Conservation (phyloP, 2,888 invertebrate genomes). For the Morinoia aosen region DNA sequence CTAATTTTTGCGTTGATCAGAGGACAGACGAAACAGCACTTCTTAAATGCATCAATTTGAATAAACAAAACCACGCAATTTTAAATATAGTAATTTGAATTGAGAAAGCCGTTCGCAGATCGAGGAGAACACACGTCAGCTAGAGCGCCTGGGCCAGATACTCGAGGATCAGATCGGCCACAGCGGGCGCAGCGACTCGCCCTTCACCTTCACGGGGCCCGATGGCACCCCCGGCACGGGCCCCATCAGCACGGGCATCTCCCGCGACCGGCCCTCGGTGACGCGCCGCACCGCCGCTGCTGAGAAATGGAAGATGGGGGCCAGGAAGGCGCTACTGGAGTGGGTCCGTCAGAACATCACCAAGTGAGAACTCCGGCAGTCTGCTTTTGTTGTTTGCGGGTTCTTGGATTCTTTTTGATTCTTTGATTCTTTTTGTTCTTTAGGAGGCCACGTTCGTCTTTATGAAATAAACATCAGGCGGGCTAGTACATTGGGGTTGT, state of each 20-base stretch:
- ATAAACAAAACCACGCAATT: no score
- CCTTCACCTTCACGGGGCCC: constrained; percentile 57
- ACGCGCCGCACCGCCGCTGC: constrained; percentile 76
- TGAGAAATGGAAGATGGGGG: constrained; percentile 87
- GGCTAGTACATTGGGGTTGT: no score
- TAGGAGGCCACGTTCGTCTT: constrained; percentile 49
- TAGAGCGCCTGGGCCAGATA: constrained; percentile 85
- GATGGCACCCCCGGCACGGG: constrained; percentile 45
- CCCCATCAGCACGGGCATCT: constrained; percentile 58
- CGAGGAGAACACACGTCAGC: constrained; percentile 92
- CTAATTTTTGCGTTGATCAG: no score
- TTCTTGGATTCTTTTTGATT: constrained; percentile 39
- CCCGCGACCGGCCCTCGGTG: constrained; percentile 73
- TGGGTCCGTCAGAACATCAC: constrained; percentile 82
- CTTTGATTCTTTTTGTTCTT: constrained; percentile 67
- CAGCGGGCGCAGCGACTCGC: constrained; percentile 62
- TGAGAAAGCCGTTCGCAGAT: constrained; percentile 85
- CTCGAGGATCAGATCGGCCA: constrained; percentile 65
- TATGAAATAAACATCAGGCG: no score
- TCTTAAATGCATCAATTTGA: no score
- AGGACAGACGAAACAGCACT: no score
- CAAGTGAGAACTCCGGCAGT: constrained; percentile 59
- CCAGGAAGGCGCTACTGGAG: constrained; percentile 89
- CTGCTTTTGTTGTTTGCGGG: background rate
- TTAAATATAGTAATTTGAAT: no score